These are phyloP conservation scores for Ctenoplectra terminalis DNA, from an alignment of 1,140 invertebrate genomes.

Conservation along the genomic window DNA sequence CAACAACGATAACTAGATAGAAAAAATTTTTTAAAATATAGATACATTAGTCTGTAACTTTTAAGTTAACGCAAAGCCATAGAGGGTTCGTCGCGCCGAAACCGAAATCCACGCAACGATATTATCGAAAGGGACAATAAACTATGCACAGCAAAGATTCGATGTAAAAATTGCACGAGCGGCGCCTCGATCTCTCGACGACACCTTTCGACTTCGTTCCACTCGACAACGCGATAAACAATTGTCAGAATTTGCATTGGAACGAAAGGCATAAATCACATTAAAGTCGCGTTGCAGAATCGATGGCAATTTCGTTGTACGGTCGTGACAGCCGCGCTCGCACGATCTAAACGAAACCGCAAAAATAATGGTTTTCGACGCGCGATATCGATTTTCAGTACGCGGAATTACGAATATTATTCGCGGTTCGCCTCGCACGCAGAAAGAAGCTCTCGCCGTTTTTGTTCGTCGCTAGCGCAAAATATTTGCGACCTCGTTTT, in stretches of 20 bases:
- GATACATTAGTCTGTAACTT: too few species aligned
- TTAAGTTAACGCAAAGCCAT: too few species aligned
- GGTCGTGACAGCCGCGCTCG: background rate
- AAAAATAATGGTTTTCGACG: background rate
- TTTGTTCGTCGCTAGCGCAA: too few species aligned
- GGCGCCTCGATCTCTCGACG: background rate
- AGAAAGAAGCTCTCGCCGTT: too few species aligned
- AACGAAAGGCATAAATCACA: background rate
- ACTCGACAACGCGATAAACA: background rate
- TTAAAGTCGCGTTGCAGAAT: conserved; percentile 9
- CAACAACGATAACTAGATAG: too few species aligned
- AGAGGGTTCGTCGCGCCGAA: background rate
- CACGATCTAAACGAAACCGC: background rate
- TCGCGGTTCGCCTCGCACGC: too few species aligned
- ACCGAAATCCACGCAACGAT: background rate
- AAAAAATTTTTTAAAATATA: too few species aligned
- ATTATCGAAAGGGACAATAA: background rate
- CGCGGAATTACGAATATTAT: background rate
- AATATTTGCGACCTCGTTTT: too few species aligned
- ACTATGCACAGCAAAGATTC: background rate
- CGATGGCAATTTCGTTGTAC: conserved; percentile 48
- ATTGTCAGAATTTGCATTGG: background rate
- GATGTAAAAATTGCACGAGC: background rate
- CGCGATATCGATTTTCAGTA: background rate
- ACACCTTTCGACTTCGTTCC: background rate